phyloP scores from a whole-genome alignment of 2,888 invertebrate genomes.

The Helicoverpa assulta region DNA sequence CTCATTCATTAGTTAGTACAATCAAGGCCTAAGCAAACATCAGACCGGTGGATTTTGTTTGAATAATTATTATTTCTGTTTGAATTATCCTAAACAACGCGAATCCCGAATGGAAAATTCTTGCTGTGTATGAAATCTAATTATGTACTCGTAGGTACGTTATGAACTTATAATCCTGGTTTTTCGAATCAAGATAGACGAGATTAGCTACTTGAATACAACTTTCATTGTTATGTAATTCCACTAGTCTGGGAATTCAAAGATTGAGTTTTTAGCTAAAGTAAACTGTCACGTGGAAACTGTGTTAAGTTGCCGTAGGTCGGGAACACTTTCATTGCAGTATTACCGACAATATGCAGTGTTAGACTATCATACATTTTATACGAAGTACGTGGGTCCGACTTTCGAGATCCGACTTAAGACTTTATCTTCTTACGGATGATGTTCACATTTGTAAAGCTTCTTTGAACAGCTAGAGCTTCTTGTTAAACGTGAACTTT shows the following conservation, averaged over 20 bases:
- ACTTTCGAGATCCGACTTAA: neutral
- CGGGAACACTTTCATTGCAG: slow-evolving; percentile 2
- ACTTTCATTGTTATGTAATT: slow-evolving; percentile 24
- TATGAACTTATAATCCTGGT: slow-evolving; percentile 40
- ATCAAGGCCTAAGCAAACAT: slow-evolving; percentile 83
- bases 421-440: neutral
- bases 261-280: slow-evolving; percentile 9
- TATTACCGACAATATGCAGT: slow-evolving; percentile 11
- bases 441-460: slow-evolving; percentile 2
- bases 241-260: neutral
- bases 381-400: neutral
- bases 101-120: slow-evolving; percentile 72
- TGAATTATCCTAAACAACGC: slow-evolving; percentile 77
- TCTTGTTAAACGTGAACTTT: neutral
- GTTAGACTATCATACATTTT: slow-evolving; percentile 20
- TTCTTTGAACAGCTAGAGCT: neutral
- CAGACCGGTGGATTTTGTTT: slow-evolving; percentile 75
- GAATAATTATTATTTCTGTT: slow-evolving; percentile 81
- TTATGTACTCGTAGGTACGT: slow-evolving; percentile 54
- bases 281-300: slow-evolving; percentile 8
- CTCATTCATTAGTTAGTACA: slow-evolving; percentile 76
- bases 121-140: slow-evolving; percentile 69
- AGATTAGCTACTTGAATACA: slow-evolving; percentile 20
- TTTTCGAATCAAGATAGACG: slow-evolving; percentile 31
- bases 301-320: slow-evolving; percentile 14